Evolutionary conservation across 2,113 vertebrate genomes (phyloP).

Genomic region (Heliornis fulica): DNA sequence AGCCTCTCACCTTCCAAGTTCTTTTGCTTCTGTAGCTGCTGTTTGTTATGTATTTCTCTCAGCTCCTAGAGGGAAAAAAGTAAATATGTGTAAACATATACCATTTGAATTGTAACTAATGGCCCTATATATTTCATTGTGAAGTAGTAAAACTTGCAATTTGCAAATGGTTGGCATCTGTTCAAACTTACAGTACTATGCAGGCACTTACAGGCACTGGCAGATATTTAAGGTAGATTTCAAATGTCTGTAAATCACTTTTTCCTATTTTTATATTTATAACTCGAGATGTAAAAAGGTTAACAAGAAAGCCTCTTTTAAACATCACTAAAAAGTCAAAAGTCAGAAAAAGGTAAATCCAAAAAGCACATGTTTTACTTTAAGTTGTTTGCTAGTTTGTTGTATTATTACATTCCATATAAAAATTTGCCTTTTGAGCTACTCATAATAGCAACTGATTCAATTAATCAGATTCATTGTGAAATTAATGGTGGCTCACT

Average conservation of each 20-base stretch:
- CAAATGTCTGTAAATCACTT: neutral
- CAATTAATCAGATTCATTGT: neutral
- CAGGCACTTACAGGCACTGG: too few relatives aligned
- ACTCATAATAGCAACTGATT: neutral
- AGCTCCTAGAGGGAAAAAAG: slow-evolving; percentile 84
- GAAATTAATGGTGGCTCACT: neutral
- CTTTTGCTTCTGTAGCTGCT: slow-evolving; percentile 91
- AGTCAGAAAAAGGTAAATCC: neutral
- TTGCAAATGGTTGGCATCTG: neutral
- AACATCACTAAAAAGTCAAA: neutral
- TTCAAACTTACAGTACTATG: neutral
- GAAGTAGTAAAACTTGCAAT: neutral
- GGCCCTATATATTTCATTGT: neutral
- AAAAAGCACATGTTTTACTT: neutral
- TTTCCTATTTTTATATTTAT: neutral
- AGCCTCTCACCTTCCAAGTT: slow-evolving; percentile 75
- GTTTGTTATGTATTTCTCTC: slow-evolving; percentile 91
- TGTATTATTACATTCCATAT: neutral
- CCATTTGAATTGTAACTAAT: neutral
- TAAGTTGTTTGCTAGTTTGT: neutral
- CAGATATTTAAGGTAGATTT: neutral
- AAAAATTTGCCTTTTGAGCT: neutral
- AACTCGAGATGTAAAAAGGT: neutral
- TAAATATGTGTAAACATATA: neutral
- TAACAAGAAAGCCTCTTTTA: neutral